Evolutionary conservation across 2,113 vertebrate genomes (phyloP).

Genomic region (Platysteira castanea): DNA sequence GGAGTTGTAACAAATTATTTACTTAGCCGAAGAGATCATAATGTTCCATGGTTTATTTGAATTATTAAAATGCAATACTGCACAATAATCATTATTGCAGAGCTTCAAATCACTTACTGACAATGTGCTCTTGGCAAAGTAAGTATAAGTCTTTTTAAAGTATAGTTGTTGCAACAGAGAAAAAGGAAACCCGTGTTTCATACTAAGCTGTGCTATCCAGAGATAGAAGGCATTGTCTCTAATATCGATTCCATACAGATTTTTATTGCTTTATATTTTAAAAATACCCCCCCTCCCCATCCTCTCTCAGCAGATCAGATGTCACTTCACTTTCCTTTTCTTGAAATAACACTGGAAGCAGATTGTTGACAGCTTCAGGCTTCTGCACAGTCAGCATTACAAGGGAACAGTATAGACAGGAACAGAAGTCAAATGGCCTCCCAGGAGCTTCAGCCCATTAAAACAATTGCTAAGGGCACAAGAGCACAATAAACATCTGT

Average conservation of each 20-base stretch:
- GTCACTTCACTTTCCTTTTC: conserved; percentile 38
- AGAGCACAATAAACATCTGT: conserved; percentile 46
- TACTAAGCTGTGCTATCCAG: neutral
- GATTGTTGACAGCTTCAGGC: conserved; percentile 46
- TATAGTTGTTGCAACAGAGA: conserved; percentile 5
- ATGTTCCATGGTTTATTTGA: conserved; percentile 51
- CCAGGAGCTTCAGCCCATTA: conserved; percentile 60
- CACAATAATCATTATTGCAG: conserved; percentile 51
- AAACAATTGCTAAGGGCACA: conserved; percentile 56
- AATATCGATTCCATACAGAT: conserved; percentile 29
- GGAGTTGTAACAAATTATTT: conserved; percentile 20
- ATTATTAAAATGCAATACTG: conserved; percentile 68
- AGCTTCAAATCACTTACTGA: conserved; percentile 59
- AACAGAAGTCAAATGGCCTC: conserved; percentile 68
- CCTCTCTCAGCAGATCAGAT: conserved; percentile 34
- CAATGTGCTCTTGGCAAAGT: conserved; percentile 46
- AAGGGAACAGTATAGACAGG: conserved; percentile 30
- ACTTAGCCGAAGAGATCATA: neutral
- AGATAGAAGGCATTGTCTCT: neutral
- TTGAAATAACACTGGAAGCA: conserved; percentile 48
- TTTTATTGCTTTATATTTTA: conserved; percentile 41
- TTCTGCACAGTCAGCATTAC: conserved; percentile 62
- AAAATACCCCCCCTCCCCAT: neutral
- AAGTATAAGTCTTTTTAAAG: conserved; percentile 35
- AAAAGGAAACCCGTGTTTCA: neutral